These are phyloP conservation scores for human (Homo sapiens) DNA, from an alignment of 2,113 vertebrate genomes.

Conservation along the genomic window GRCh38 chr5:149686001-149686500, in stretches of 20 bases:
- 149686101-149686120: neutral
- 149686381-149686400: neutral
- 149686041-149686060: neutral
- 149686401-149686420: neutral
- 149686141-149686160: conserved; percentile 3
- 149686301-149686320: neutral
- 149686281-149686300: neutral
- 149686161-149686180: neutral
- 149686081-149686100: neutral
- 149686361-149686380: neutral
- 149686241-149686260: neutral
- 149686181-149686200: neutral
- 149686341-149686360: neutral
- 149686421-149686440: neutral
- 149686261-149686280: conserved; percentile 7
- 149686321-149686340: neutral
- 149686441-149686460: neutral
- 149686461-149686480: neutral
- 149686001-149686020: neutral
- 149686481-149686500: neutral
- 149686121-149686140: neutral
- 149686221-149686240: conserved; percentile 41
- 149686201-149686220: conserved; percentile 20
- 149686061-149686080: neutral
- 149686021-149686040: neutral